A percentile compares a stretch with the other conserved stretches of the same genome.
phyloP scores from a whole-genome alignment of 1,140 invertebrate genomes.

The Eurosta solidaginis region DNA sequence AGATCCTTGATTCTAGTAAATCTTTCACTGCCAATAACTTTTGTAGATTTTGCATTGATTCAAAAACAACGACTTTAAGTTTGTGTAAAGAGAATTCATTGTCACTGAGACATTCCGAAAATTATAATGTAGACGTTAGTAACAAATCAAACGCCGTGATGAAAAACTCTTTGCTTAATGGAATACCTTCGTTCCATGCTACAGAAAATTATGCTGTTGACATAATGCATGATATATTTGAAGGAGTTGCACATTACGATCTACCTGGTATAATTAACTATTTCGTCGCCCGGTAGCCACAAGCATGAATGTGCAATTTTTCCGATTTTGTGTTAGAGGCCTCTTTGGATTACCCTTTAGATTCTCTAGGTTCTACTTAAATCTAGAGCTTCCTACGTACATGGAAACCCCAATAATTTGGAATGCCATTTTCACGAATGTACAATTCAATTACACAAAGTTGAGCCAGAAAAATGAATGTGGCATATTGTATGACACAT shows the following conservation, averaged over 20 bases:
- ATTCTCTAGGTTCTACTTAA: too few relatives aligned
- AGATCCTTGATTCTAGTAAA: constrained; percentile 46
- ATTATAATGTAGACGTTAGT: constrained; percentile 3
- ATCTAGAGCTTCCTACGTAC: too few relatives aligned
- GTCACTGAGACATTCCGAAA: not conserved
- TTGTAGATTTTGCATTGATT: constrained; percentile 46
- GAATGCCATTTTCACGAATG: too few relatives aligned
- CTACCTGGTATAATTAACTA: constrained; percentile 38
- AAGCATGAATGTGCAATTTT: too few relatives aligned
- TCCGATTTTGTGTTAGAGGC: too few relatives aligned
- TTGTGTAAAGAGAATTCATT: not conserved
- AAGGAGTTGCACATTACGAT: constrained; percentile 46
- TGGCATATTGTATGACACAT: too few relatives aligned
- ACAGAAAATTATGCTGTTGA: constrained; percentile 41
- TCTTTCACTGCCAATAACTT: constrained; percentile 43
- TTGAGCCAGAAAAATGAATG: too few relatives aligned
- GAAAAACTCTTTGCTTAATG: constrained; percentile 38
- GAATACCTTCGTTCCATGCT: constrained; percentile 43
- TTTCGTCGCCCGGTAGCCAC: too few relatives aligned
- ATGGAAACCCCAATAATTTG: too few relatives aligned
- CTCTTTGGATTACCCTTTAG: too few relatives aligned
- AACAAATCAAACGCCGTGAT: constrained; percentile 39
- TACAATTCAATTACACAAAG: too few relatives aligned
- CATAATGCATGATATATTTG: constrained; percentile 49
- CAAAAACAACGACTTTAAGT: constrained; percentile 19